Base-by-base conservation (phyloP, 2,797 vertebrate genomes). In the Phyllotis vaccarum region DNA sequence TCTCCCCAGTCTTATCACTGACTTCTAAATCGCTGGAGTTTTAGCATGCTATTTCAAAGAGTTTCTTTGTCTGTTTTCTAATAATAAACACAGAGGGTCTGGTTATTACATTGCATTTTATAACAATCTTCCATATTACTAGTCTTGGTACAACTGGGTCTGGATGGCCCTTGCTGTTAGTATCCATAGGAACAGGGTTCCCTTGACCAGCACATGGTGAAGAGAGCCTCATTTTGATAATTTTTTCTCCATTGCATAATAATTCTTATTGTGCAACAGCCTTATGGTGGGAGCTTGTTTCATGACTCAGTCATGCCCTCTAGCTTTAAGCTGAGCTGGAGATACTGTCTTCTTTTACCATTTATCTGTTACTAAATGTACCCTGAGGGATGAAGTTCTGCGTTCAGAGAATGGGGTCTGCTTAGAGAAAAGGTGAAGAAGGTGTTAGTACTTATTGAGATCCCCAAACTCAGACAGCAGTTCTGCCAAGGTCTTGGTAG, bases 361-460 rank as follows among this genome's bases (percentile, higher is more conserved):
- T 92, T 96, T 91, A 95, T 80, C 79, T 93, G 70, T 78, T 93
- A 83, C 93, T 96, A 96, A 96, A 92, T 89, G 81, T 93, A 93
- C 86, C 80, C 81, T 58, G 22, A 12, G 86, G 79, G 70, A 60
- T 78, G 78, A 94, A 66, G 74, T 80, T 75, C 58, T 92, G 80
- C 86, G 89, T 72, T 89, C 75, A 74, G 37, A 31, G 86, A 96
- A 52, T 54, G 12, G 70, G 82, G 83, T 86, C 68, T 89, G 29
- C 40, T 74, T 83, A 86, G 79, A 75, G 64, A 6, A 83, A 91
- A 75, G 74, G 64, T 62, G 27, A 75, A 72, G 60, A 24, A 40
- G 37, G 81, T 94, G 21, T 6, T 27, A 78, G 52, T 85, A 86
- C 46, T 89, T 54, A 60, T 49, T 3, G 37, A 90, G 66, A 68